These are phyloP conservation scores for Peromyscus melanophrys DNA, from an alignment of 2,797 vertebrate species.

Conservation along the genomic window DNA sequence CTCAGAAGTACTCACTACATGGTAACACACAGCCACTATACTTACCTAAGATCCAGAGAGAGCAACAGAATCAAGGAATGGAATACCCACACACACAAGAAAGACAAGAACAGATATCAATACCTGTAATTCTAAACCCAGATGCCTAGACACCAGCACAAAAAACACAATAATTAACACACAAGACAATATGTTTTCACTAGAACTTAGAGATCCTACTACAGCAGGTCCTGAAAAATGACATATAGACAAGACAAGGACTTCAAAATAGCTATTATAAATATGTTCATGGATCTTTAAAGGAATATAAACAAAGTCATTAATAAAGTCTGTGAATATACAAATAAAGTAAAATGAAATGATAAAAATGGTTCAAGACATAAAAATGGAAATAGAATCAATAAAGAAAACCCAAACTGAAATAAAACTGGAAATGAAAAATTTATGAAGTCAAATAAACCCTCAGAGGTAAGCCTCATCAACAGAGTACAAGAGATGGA, in stretches of 20 bases:
- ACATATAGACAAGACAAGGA: not conserved
- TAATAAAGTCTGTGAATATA: not conserved
- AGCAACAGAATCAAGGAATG: not conserved
- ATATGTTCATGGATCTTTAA: not conserved
- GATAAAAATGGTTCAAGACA: not conserved
- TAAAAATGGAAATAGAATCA: not conserved
- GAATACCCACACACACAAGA: not conserved
- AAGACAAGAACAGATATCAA: not conserved
- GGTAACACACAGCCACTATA: not conserved
- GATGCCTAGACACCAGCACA: not conserved
- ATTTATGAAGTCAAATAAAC: not conserved
- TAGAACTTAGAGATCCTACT: not conserved
- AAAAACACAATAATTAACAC: not conserved
- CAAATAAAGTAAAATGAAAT: not conserved
- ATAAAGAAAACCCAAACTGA: not conserved
- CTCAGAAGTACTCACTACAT: not conserved
- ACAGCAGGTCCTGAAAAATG: not conserved
- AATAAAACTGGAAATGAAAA: not conserved
- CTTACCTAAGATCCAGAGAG: not conserved
- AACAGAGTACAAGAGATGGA: not conserved
- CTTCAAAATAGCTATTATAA: not conserved
- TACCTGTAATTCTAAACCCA: not conserved
- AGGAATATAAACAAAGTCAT: not conserved
- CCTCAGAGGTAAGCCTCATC: not conserved
- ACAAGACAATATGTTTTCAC: not conserved